These are phyloP conservation scores for Climacteris rufus DNA, from an alignment of 2,113 vertebrate species.

Conservation along the genomic window DNA sequence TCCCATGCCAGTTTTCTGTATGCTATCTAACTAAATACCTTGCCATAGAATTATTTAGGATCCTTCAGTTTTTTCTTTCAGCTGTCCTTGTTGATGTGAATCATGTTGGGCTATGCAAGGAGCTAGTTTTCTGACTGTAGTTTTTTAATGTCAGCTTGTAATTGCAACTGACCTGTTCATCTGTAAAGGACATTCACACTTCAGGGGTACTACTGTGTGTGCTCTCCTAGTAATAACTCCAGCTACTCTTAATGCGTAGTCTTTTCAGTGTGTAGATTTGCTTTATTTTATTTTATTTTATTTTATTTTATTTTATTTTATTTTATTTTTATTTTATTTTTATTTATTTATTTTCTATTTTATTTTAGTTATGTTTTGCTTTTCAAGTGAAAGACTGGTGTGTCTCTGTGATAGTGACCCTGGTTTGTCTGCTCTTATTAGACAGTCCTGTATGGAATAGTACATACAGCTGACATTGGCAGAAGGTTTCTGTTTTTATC, in stretches of 20 bases:
- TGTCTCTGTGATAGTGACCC: neutral
- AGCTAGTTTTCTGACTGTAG: neutral
- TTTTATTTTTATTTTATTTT: no score
- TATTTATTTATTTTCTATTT: no score
- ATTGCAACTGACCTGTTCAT: neutral
- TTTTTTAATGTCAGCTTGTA: neutral
- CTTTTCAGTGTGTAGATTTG: neutral
- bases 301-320: neutral
- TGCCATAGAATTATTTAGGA: neutral
- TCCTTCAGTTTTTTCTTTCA: neutral
- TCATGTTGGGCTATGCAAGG: neutral
- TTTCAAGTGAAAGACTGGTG: neutral
- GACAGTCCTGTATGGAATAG: neutral
- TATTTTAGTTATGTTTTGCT: neutral
- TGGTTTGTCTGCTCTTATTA: neutral
- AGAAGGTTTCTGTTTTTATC: neutral
- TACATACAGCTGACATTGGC: neutral
- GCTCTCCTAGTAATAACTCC: neutral
- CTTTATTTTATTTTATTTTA: no score
- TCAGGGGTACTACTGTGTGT: fast-evolving
- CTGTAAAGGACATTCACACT: neutral
- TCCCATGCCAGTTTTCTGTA: neutral
- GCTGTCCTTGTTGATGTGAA: neutral
- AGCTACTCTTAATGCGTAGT: neutral
- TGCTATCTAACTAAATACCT: neutral